Evolutionary conservation across 2,113 vertebrate species (phyloP), one percentile per base, ranked within the genome.

Genomic region (Otocyon megalotis): DNA sequence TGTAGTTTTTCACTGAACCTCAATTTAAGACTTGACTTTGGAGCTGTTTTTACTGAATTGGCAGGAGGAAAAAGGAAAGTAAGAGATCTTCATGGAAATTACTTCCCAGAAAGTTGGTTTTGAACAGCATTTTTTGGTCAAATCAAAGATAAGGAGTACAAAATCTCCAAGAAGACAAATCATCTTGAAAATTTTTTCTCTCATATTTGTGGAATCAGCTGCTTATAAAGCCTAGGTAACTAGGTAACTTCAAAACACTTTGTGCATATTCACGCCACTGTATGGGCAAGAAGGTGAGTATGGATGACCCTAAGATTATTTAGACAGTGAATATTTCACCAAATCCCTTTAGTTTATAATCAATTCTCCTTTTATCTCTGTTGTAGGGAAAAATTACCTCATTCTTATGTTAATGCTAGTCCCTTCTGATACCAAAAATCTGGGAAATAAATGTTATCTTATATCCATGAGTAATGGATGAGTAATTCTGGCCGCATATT

Each of bases 51-150:
- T 62, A 71, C 30, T 72, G 28, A 72, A 63, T 37, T 93, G 32
- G 67, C 87, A 83, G 26, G 17, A 85, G 2, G 50, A 71, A 91
- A 90, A 91, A 50, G n/a, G 19, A 62, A 95, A 87, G 9, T 84
- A 88, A 71, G 13, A 81, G 37, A 96, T 28, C 2, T 82, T 93
- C 79, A 86, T 85, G 58, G 80, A 83, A 88, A 90, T n/a, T 81
- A 48, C 58, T 95, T 96, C 28, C 94, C 71, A 93, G 62, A 88
- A 94, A 58, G 22, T 81, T 96, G 20, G 60, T 89, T 94, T 93
- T 85, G 32, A 86, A 74, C 5, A 80, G 19, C 7, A 54, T 35
- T 95, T 43, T 85, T 84, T 79, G n/a, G 65, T 90, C 85, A 95
- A 71, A 81, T 85, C 48, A 94, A 95, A 84, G 30, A 65, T 19